A percentile compares a stretch with the other conserved stretches of the same genome.
These are phyloP conservation scores for Emydura subglobosa DNA, from an alignment of 2,113 vertebrate genomes.

Conservation along the genomic window DNA sequence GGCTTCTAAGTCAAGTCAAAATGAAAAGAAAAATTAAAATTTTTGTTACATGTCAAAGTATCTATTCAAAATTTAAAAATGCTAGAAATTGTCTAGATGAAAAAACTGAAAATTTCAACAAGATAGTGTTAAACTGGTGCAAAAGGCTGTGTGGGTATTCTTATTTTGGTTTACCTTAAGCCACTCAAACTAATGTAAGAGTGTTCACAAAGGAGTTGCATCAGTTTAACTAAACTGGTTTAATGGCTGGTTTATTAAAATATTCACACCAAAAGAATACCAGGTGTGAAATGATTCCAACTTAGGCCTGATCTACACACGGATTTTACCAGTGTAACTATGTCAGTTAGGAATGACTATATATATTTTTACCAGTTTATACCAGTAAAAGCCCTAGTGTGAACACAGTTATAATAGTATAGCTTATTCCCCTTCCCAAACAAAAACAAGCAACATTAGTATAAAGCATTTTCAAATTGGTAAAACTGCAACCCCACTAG, in stretches of 20 bases:
- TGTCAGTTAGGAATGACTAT: neutral
- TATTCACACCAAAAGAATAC: neutral
- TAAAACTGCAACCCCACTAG: neutral
- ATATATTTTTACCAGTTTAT: neutral
- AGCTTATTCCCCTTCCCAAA: constrained; percentile 34
- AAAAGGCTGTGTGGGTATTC: neutral
- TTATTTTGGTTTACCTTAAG: neutral
- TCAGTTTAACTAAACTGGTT: neutral
- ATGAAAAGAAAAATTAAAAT: neutral
- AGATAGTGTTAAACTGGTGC: neutral
- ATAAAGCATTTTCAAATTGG: constrained; percentile 51
- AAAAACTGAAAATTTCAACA: neutral
- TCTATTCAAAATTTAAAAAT: neutral
- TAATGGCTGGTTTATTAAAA: neutral
- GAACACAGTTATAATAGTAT: neutral
- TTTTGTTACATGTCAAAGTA: neutral
- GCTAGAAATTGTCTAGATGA: neutral
- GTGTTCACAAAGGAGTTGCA: neutral
- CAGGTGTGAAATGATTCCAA: neutral
- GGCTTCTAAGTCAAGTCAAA: constrained; percentile 1
- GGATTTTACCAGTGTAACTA: neutral
- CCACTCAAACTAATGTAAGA: neutral
- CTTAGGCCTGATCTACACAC: constrained; percentile 9
- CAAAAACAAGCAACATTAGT: constrained; percentile 30
- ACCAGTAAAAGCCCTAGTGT: constrained; percentile 31